Conservation (phyloP, 2,113 vertebrate species). For the Candoia aspera region DNA sequence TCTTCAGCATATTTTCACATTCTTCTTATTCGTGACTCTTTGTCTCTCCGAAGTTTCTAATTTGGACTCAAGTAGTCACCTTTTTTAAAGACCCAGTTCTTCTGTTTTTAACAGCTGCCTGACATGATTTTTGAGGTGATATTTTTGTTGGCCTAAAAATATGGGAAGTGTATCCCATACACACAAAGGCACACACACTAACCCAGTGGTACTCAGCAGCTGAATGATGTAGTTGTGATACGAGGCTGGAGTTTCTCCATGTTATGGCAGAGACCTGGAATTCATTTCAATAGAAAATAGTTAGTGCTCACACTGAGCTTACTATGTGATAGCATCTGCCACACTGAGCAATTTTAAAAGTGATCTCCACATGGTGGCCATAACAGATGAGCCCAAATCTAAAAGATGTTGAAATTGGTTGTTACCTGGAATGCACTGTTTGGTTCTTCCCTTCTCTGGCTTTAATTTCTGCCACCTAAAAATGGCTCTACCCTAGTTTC, state of each 20-base stretch:
- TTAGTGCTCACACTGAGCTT: not conserved
- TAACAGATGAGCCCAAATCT: not conserved
- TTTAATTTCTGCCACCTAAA: not conserved
- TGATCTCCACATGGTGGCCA: not conserved
- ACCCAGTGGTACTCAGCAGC: not conserved
- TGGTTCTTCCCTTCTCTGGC: fast-evolving
- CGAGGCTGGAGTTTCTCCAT: not conserved
- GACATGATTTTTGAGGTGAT: not conserved
- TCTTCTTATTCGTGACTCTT: not conserved
- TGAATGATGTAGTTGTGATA: not conserved
- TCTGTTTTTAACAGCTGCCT: not conserved
- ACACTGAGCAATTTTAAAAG: not conserved
- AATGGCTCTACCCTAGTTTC: not conserved
- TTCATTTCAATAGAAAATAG: not conserved
- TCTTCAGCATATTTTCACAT: not conserved
- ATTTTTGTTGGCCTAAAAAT: not conserved
- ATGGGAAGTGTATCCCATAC: too few relatives aligned
- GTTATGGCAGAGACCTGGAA: not conserved
- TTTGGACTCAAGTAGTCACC: not conserved
- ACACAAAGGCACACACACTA: not conserved
- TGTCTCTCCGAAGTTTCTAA: not conserved
- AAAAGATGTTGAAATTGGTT: not conserved
- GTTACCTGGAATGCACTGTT: not conserved
- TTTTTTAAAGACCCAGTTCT: not conserved
- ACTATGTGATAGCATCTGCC: not conserved